A percentile compares a stretch with the other conserved stretches of the same genome.
phyloP scores from a whole-genome alignment of 2,888 invertebrate genomes.

The Volucella inflata region DNA sequence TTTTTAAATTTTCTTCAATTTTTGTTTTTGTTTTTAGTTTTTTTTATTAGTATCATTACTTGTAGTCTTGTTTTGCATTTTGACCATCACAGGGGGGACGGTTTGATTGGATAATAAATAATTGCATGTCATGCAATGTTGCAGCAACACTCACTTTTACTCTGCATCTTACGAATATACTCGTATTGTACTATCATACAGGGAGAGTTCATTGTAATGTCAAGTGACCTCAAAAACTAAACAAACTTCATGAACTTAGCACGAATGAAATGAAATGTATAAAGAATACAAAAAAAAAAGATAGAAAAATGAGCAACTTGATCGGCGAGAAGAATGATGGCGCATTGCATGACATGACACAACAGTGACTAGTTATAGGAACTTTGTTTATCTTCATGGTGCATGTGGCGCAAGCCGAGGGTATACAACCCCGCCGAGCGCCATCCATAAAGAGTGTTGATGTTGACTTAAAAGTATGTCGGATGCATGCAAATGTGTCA shows the following conservation, averaged over 20 bases:
- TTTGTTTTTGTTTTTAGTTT: constrained; percentile 54
- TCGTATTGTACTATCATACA: no score
- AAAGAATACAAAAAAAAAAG: constrained; percentile 28
- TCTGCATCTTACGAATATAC: no score
- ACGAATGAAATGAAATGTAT: no score
- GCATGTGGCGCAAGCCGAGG: background rate
- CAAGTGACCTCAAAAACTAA: constrained; percentile 42
- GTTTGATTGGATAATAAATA: constrained; percentile 46
- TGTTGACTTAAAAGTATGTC: constrained; percentile 74
- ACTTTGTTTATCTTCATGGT: constrained; percentile 32
- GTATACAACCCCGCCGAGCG: constrained; percentile 1
- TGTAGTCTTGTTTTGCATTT: constrained; percentile 44
- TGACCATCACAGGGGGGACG: constrained; percentile 14
- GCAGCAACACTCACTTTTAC: constrained; percentile 46
- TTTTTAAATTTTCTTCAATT: constrained; percentile 53
- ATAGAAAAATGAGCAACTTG: constrained; percentile 18
- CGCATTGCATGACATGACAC: constrained; percentile 64
- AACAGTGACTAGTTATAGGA: constrained; percentile 44
- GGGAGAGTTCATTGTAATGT: constrained; percentile 30
- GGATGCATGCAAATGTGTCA: constrained; percentile 74
- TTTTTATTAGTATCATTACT: constrained; percentile 50
- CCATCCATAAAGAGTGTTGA: constrained; percentile 68
- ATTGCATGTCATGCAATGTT: constrained; percentile 62
- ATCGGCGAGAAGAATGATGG: constrained; percentile 38
- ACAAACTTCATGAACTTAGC: background rate